Base-by-base conservation (phyloP, 2,113 vertebrate species). In the Sinocyclocheilus maitianheensis region DNA sequence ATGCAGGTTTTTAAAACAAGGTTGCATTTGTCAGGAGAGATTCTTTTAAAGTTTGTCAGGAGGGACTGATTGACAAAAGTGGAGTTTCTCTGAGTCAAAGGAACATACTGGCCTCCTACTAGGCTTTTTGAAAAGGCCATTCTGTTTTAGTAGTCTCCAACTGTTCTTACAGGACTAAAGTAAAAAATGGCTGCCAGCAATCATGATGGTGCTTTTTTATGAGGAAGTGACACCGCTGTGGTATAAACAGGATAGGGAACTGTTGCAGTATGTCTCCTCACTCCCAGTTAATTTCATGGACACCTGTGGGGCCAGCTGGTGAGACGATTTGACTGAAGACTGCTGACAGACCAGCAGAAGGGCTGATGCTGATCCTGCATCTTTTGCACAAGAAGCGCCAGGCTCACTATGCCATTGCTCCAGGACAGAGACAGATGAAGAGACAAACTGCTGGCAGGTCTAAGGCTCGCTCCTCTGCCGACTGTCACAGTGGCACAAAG, bases 271-370 rank as follows among this genome's bases (percentile, higher is more conserved):
- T 14, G 65, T 89, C 43, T 77, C 77, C 82, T 85, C 87, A 85
- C 90, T 91, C 85, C 87, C 86, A 86, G 88, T 93, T 93, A 86
- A 92, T 92, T 94, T 92, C 88, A 90, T 89, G 12, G 78, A 88
- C 85, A 88, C 88, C 91, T 87, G 85, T 91, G 79, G 91, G 89
- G 88, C 87, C 90, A 90, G 91, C 91, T 89, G 77, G 88, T 80
- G 82, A 89, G 89, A 84, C 85, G 86, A 91, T 91, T 90, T 92
- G 91, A 92, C 91, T 90, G 92, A 91, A 90, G 90, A 91, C 91
- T 92, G 91, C 87, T 92, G 91, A 93, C 90, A 93, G 91, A 92
- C 90, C 89, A 81, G 89, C 69, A 92, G 91, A 92, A 92, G 90
- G 90, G 86, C 86, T 91, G 87, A 93, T 91, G 91, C 89, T 37